Base-by-base conservation (phyloP, 1,140 invertebrate genomes). In the Cotesia glomerata region DNA sequence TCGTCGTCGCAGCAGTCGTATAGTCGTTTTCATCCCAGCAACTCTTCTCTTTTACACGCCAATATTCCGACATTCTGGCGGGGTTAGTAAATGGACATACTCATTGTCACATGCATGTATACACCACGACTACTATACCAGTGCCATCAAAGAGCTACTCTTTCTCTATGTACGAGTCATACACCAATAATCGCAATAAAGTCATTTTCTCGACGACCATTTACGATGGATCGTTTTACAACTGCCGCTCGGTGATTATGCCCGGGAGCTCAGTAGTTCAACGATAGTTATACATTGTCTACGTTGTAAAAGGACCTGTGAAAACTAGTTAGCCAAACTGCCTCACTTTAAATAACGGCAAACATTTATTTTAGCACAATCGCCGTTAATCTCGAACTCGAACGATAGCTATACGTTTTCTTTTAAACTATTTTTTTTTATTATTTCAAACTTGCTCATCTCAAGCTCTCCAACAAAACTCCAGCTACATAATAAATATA, bases 141-240 rank as follows among this genome's bases (percentile, higher is more conserved):
- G 5, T 45, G 11, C 39, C 39, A 45, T 7, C 5, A 11, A 45
- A 45, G 39, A 45, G 39, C 39, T 26, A 26, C 26, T 45, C 39
- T 7, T 5, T 64, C 62, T 73, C 63, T 26, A 26, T 49, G 54
- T 63, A 67, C 39, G 39, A 45, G 39, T 45, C 39, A 45, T 45
- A 62, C 77, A 80, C 78, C 86, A 87, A 87, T 86, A 85, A 87
- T 82, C 82, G 85, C 82, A 85, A 87, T 87, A 87, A 87, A 86
- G 80, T 86, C 85, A 87, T 87, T 87, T 81, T 35, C 63, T 26
- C 54, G 64, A 66, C 56, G 73, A 73, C 73, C 80, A 75, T 86
- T 86, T 84, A 86, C 80, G 83, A 82, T 79, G 78, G 85, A 87
- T 87, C 78, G 86, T 79, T 87, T 87, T 86, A 87, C 84, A 87